Evolutionary conservation across 2,888 invertebrate genomes (phyloP), one percentile per base, ranked within the genome.

Genomic region (Andrena bucephala): DNA sequence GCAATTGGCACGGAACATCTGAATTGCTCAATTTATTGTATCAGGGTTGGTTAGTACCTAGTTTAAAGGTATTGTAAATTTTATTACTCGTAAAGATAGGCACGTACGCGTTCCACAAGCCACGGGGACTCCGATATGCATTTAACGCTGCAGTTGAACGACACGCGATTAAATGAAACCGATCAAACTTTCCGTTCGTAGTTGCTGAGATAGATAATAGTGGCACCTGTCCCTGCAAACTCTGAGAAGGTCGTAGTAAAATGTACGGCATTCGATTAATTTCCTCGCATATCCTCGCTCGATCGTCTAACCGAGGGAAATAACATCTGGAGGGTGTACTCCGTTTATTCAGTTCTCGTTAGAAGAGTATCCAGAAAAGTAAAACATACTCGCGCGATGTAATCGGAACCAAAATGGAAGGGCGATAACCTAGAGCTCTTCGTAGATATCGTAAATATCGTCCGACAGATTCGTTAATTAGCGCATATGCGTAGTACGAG

Each of bases 401-500:
- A 75, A 77, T 83, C 78, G 27, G 54, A 81, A 70, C 66, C 57
- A 81, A 75, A 70, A 66, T 74, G 70, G 81, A 86, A 76, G 62
- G 68, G 77, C 70, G 74, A 77, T 81, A 27, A 31, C 54, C 62
- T 81, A 85, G 82, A 65, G 29, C 81, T 66, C 52, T 79, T 73
- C 78, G 72, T 78, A 77, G 72, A 74, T 79, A 74, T 71, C 42
- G 42, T 42, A 42, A 68, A 59, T 72, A 77, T 79, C 66, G 77
- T 86, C 83, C 84, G 78, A 76, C 57, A 75, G 80, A 81, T 87
- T 89, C 87, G 89, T 92, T 89, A 83, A 90, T 86, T 90, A 89
- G 85, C 89, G 82, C 76, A 83, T 86, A 85, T 71, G 66, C 67
- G 65, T 81, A 82, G 48, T 36, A 24, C 27, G 16, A 29, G 48